A percentile compares a stretch with the other conserved stretches of the same genome.
Conservation (phyloP, 2,888 invertebrate species). For the Leucania comma region DNA sequence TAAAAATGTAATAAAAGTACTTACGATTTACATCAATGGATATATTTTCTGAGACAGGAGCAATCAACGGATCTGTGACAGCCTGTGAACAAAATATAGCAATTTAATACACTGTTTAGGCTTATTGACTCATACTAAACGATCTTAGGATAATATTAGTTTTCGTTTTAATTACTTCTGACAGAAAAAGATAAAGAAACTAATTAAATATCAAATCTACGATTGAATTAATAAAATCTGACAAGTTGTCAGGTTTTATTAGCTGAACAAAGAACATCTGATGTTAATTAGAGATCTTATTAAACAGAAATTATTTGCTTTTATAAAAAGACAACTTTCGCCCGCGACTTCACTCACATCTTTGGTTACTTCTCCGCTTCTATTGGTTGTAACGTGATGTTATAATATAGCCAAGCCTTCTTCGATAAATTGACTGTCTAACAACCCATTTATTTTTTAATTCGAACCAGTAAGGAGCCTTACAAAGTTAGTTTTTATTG, state of each 20-base stretch:
- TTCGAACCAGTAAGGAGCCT: no score
- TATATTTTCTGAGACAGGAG: constrained; percentile 92
- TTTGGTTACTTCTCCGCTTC: no score
- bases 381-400: no score
- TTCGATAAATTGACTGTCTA: no score
- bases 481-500: no score
- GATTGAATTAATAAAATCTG: background rate
- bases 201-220: background rate
- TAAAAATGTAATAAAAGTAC: constrained; percentile 64
- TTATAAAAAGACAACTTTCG: no score
- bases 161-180: background rate
- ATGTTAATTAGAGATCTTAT: background rate
- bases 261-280: background rate
- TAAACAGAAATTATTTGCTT: background rate
- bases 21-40: constrained; percentile 93
- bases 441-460: no score
- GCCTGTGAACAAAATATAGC: constrained; percentile 91
- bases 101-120: background rate
- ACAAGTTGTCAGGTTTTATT: background rate
- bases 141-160: background rate
- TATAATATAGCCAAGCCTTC: no score
- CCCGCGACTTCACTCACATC: no score
- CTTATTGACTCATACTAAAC: background rate
- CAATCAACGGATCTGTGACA: constrained; percentile 93
- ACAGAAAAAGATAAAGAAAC: background rate